Conservation (phyloP, 2,113 vertebrate species). For the Camelus bactrianus region DNA sequence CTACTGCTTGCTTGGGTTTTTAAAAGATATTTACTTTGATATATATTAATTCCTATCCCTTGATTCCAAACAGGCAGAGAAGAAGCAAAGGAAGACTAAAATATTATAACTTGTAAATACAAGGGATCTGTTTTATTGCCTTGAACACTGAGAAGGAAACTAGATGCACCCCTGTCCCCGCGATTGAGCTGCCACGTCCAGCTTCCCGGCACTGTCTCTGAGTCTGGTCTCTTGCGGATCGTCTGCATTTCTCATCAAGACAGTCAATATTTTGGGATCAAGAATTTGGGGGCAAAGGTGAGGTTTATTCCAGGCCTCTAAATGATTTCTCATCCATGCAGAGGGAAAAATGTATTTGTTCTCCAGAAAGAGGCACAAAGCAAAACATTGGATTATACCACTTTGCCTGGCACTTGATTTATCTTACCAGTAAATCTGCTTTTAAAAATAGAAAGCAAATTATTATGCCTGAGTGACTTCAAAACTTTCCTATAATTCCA, state of each 20-base stretch:
- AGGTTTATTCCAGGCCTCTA: not conserved
- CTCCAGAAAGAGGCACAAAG: constrained; percentile 47
- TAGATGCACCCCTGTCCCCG: not conserved
- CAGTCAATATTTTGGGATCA: not conserved
- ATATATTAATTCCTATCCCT: not conserved
- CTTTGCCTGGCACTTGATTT: constrained; percentile 59
- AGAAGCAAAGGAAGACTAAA: not conserved
- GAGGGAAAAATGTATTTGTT: constrained; percentile 17
- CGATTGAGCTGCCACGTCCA: fast-evolving
- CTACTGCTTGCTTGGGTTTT: not conserved
- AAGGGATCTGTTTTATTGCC: not conserved
- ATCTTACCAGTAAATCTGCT: constrained; percentile 50
- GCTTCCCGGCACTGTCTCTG: not conserved
- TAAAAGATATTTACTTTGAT: not conserved
- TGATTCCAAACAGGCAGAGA: not conserved
- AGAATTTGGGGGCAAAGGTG: not conserved
- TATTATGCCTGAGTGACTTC: constrained; percentile 52
- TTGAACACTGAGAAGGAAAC: not conserved
- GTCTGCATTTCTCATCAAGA: not conserved
- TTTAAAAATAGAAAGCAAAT: constrained; percentile 70
- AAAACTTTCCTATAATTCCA: constrained; percentile 7
- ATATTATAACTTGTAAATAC: not conserved
- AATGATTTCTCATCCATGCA: not conserved
- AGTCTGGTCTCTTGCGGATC: not conserved
- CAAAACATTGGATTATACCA: constrained; percentile 38